Base-by-base conservation (phyloP, 2,113 vertebrate genomes). In the Poicephalus gulielmi region DNA sequence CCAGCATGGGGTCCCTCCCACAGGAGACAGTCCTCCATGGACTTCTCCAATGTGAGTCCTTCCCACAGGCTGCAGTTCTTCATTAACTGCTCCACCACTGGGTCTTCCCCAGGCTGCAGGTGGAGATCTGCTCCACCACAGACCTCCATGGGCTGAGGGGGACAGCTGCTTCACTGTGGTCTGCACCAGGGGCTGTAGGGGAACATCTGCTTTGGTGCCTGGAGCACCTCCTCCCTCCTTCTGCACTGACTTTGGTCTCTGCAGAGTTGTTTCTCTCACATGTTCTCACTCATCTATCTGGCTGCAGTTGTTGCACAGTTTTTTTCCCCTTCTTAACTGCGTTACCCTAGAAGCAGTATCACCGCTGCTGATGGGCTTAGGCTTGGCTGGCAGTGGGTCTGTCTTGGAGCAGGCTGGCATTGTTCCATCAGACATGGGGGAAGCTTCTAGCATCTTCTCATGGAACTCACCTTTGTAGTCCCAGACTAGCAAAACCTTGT, bases 381-480 rank as follows among this genome's bases (percentile, higher is more conserved):
- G 31, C 43, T 47, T 59, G n/a, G 16, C 44, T 16, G 6, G 63
- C 1, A 3, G 3, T 4, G 8, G 8, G 31, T 76, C 28, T 1
- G 0, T 20, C 57, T 62, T 18, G 24, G 50, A 74, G 43, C 47
- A 1, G 1, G 2, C 67, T 35, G 78, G 33, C 8, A 3, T 16
- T 55, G 50, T 2, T 55, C 50, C 16, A 1, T 44, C 13, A 8
- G 35, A 35, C 59, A 4, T 1, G 14, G 35, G 17, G 66, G 30
- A 47, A 66, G 5, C 6, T 83, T 46, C 71, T 63, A 49, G 47
- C 73, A 81, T 10, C 50, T 77, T n/a, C 52, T 77, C 46, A 41
- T 14, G 35, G 52, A 33, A 62, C 6, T 14, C 59, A 82, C 33
- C n/a, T 23, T 49, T 66, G 27, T 19, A 76, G 30, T 14, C 63